A percentile compares a stretch with the other conserved stretches of the same genome.
Conservation (phyloP, 2,797 vertebrate species). For the Microchirus variegatus region DNA sequence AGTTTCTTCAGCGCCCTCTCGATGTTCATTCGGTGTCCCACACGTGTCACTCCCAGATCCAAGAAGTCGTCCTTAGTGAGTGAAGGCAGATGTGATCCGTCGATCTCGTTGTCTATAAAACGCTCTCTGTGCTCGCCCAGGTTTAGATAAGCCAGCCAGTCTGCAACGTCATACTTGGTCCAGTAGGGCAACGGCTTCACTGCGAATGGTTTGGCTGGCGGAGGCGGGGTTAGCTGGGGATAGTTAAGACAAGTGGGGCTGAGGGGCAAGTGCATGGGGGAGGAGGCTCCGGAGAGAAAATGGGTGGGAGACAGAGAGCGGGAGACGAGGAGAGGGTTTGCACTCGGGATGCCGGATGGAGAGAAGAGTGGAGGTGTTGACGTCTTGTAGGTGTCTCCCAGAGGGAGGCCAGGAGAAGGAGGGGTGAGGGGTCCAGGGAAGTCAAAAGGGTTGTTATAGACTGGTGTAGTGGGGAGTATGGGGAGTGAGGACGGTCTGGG, state of each 20-base stretch:
- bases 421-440: constrained; percentile 86
- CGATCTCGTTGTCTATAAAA: constrained; percentile 97
- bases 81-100: constrained; percentile 93
- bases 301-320: constrained; percentile 89
- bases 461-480: constrained; percentile 80
- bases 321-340: constrained; percentile 76
- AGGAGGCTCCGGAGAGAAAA: constrained; percentile 84
- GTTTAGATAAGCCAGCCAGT: constrained; percentile 93
- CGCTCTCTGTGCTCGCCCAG: constrained; percentile 91
- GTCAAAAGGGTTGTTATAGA: constrained; percentile 87
- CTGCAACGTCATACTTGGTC: constrained; percentile 97
- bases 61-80: constrained; percentile 96
- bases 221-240: constrained; percentile 78
- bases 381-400: constrained; percentile 79
- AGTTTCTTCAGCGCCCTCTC: constrained; percentile 93
- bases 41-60: constrained; percentile 94
- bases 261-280: constrained; percentile 78
- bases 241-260: constrained; percentile 81
- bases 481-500: constrained; percentile 86
- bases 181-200: constrained; percentile 93
- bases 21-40: constrained; percentile 98
- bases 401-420: constrained; percentile 76
- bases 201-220: constrained; percentile 90
- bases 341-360: constrained; percentile 68
- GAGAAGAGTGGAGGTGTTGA: constrained; percentile 80